Conservation (phyloP, 1,140 invertebrate genomes). For the Aporrectodea caliginosa region DNA sequence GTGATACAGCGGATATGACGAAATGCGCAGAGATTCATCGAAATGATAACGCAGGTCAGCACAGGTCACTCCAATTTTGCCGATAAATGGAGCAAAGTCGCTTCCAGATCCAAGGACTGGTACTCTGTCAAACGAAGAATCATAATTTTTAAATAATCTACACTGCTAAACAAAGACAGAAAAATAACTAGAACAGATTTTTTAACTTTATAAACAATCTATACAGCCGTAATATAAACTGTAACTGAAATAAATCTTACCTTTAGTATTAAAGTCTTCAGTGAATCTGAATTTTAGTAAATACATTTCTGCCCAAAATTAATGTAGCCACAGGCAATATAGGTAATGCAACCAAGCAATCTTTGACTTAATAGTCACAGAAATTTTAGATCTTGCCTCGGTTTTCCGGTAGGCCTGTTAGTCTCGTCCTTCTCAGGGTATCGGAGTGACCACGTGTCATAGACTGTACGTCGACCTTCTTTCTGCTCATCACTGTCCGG, state of each 20-base stretch:
- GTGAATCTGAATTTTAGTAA: too few species aligned
- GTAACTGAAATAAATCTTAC: too few species aligned
- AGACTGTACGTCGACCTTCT: conserved; percentile 44
- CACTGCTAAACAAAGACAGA: too few species aligned
- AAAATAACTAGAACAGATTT: too few species aligned
- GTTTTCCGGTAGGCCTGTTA: background rate
- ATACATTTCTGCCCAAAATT: too few species aligned
- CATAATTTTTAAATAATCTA: too few species aligned
- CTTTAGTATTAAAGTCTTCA: too few species aligned
- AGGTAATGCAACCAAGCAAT: too few species aligned
- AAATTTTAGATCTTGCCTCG: background rate
- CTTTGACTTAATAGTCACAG: too few species aligned
- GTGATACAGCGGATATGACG: conserved; percentile 56
- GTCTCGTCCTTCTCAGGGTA: conserved; percentile 28
- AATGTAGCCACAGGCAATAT: too few species aligned
- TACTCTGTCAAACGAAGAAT: conserved; percentile 36
- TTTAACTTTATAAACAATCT: too few species aligned
- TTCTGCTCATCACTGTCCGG: conserved; percentile 42
- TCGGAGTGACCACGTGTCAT: conserved; percentile 46
- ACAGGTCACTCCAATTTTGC: conserved; percentile 46
- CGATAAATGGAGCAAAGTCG: conserved; percentile 50
- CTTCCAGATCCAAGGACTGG: conserved; percentile 49
- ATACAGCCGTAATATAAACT: too few species aligned
- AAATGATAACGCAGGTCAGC: conserved; percentile 45
- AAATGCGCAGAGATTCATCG: conserved; percentile 32